phyloP scores from a whole-genome alignment of 2,797 vertebrate species.

The Notamacropus eugenii region DNA sequence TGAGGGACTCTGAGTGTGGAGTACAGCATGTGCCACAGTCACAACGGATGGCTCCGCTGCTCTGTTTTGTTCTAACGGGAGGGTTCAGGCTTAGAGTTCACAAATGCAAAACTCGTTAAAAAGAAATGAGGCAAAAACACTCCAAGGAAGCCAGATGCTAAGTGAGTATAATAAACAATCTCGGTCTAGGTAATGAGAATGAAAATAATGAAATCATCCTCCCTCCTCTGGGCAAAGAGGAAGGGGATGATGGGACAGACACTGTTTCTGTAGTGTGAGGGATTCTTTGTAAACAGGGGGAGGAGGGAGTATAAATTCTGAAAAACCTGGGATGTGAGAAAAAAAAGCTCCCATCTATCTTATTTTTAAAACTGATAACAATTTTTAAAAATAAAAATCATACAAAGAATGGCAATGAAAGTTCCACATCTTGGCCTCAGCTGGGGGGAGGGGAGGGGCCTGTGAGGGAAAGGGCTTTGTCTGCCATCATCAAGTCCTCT shows the following conservation, averaged over 20 bases:
- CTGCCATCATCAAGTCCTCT: neutral
- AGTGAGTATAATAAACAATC: neutral
- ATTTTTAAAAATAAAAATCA: neutral
- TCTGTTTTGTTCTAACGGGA: neutral
- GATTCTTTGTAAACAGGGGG: neutral
- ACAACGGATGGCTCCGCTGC: neutral
- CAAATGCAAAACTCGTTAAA: neutral
- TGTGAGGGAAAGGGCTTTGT: neutral
- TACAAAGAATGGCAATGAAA: neutral
- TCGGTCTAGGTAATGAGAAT: neutral
- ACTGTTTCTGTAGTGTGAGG: neutral
- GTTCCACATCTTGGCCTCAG: neutral
- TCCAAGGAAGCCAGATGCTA: neutral
- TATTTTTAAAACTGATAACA: neutral
- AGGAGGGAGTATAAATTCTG: neutral
- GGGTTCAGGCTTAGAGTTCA: neutral
- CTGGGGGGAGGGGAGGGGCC: neutral
- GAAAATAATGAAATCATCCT: neutral
- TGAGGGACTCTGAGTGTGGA: neutral
- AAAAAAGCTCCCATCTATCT: neutral
- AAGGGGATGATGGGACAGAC: neutral
- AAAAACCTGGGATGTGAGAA: neutral
- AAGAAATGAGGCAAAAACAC: neutral
- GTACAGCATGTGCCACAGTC: neutral
- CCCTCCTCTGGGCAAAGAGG: neutral